phyloP scores from a whole-genome alignment of 2,888 invertebrate genomes.

The Epinotia nisella region DNA sequence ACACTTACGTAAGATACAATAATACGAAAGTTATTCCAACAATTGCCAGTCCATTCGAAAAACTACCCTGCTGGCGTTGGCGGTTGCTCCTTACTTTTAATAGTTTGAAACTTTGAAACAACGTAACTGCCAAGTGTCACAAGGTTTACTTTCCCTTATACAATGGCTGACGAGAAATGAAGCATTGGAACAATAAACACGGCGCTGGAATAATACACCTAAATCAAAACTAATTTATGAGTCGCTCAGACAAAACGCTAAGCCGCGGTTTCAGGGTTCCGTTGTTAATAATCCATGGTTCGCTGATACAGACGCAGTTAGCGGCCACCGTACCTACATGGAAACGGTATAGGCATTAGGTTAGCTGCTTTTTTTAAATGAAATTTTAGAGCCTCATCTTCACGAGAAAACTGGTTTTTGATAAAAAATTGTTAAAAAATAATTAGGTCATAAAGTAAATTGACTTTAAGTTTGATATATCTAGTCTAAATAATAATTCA shows the following conservation, averaged over 20 bases:
- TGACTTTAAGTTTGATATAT: background rate
- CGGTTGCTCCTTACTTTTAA: background rate
- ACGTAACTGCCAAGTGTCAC: background rate
- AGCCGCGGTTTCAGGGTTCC: slow-evolving; percentile 39
- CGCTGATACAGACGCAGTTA: background rate
- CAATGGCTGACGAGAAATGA: slow-evolving; percentile 15
- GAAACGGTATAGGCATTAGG: background rate
- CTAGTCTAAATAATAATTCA: background rate
- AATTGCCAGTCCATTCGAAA: slow-evolving; percentile 1
- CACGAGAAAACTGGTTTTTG: too few relatives aligned
- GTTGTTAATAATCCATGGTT: slow-evolving; percentile 9
- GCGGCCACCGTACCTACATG: background rate
- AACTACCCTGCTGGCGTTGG: background rate
- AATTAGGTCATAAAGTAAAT: background rate
- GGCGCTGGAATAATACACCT: slow-evolving; percentile 35
- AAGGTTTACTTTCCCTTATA: slow-evolving; percentile 4
- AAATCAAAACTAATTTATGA: slow-evolving; percentile 45
- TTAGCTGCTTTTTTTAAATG: background rate
- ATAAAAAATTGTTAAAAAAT: background rate
- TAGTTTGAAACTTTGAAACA: background rate
- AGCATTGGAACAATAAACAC: slow-evolving; percentile 35
- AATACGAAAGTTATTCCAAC: slow-evolving; percentile 9
- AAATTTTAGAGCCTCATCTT: too few relatives aligned
- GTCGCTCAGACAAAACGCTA: slow-evolving; percentile 35
- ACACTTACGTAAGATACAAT: slow-evolving; percentile 5